Evolutionary conservation across 2,888 invertebrate species (phyloP).

Genomic region (Tenthredo scrophulariae): DNA sequence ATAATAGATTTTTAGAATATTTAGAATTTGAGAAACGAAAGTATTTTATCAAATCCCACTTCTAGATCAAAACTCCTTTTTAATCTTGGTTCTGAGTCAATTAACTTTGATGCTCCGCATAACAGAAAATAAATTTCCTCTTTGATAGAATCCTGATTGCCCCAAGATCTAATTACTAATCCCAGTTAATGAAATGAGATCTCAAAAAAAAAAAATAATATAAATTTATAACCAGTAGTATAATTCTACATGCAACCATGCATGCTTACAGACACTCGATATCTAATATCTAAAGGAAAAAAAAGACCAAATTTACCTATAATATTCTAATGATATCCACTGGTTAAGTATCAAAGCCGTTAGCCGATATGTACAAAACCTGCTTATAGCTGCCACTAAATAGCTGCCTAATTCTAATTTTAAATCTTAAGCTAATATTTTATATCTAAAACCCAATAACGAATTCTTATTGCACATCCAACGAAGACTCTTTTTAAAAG

Average conservation of each 20-base stretch:
- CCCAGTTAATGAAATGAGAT: constrained; percentile 29
- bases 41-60: constrained; percentile 45
- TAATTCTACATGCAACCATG: constrained; percentile 72
- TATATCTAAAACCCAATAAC: constrained; percentile 55
- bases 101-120: not conserved
- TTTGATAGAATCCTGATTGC: constrained; percentile 20
- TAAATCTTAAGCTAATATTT: constrained; percentile 40
- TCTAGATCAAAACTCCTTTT: not conserved
- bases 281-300: constrained; percentile 24
- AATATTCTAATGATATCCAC: constrained; percentile 48
- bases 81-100: constrained; percentile 20
- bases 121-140: constrained; percentile 2
- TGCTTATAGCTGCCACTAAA: constrained; percentile 49
- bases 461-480: constrained; percentile 69
- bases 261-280: constrained; percentile 65
- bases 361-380: constrained; percentile 50
- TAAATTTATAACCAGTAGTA: constrained; percentile 56
- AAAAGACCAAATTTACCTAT: constrained; percentile 25
- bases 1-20: not conserved
- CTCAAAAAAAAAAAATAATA: constrained; percentile 26
- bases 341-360: constrained; percentile 52
- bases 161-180: constrained; percentile 25
- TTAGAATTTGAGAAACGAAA: not conserved
- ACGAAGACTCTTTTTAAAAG: constrained; percentile 17
- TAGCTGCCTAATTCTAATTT: constrained; percentile 51